These are phyloP conservation scores for Ormyrus pomaceus DNA, from an alignment of 2,888 invertebrate genomes.

Conservation along the genomic window DNA sequence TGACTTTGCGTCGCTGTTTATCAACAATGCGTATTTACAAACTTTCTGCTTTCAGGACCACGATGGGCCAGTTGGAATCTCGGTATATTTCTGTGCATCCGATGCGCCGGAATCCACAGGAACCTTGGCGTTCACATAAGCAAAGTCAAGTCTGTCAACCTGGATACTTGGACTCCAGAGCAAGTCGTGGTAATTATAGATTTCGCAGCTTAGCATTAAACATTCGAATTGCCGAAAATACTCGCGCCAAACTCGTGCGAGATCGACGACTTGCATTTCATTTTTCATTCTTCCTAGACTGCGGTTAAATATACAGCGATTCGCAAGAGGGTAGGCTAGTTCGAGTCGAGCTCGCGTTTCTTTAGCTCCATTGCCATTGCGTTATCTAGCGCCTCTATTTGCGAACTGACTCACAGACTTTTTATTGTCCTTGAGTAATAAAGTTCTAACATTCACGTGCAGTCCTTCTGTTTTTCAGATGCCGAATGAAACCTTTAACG, in stretches of 20 bases:
- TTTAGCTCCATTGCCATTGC: slow-evolving; percentile 12
- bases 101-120: slow-evolving; percentile 99
- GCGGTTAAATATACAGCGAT: neutral
- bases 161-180: slow-evolving; percentile 99
- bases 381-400: slow-evolving; percentile 39
- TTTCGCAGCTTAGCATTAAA: slow-evolving; percentile 15
- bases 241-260: slow-evolving; percentile 10
- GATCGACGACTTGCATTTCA: neutral
- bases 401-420: slow-evolving; percentile 43
- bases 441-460: slow-evolving; percentile 24
- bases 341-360: no score
- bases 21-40: neutral
- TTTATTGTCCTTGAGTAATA: slow-evolving; percentile 49
- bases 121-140: slow-evolving; percentile 99
- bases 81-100: slow-evolving; percentile 98
- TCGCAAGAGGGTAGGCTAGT: no score
- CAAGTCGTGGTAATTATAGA: slow-evolving; percentile 87
- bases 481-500: no score
- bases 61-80: slow-evolving; percentile 99
- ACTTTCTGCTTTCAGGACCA: slow-evolving; percentile 83
- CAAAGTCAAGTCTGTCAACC: slow-evolving; percentile 97
- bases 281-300: slow-evolving; percentile 8
- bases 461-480: neutral
- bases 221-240: slow-evolving; percentile 30
- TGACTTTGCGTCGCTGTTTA: neutral